A percentile compares a stretch with the other conserved stretches of the same genome.
These are phyloP conservation scores for Siderastrea siderea DNA, from an alignment of 92 coral and sea anemone species.

Conservation along the genomic window DNA sequence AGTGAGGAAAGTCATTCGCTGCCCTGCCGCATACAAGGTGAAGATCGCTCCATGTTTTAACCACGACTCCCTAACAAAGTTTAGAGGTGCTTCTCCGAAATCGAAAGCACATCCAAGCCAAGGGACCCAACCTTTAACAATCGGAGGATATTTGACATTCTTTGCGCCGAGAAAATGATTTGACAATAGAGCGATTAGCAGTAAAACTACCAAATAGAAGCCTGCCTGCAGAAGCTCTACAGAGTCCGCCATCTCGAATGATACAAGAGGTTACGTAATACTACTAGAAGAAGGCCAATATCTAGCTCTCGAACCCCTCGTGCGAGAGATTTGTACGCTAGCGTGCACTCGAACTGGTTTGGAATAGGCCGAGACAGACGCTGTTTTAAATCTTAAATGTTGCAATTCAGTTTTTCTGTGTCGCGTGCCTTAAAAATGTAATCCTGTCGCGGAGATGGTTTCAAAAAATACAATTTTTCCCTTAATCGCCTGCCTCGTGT, in stretches of 20 bases:
- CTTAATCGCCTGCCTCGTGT: too few species aligned
- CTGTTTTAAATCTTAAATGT: too few species aligned
- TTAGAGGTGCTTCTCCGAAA: conserved; percentile 57
- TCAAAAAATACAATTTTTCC: too few species aligned
- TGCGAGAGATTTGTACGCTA: too few species aligned
- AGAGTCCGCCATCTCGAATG: conserved; percentile 19
- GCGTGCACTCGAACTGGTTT: too few species aligned
- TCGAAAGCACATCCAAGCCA: conserved; percentile 71
- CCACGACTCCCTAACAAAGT: conserved; percentile 30
- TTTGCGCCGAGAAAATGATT: background rate
- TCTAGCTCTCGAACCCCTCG: too few species aligned
- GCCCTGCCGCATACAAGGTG: conserved; percentile 52
- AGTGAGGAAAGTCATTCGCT: conserved; percentile 64
- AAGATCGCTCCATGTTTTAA: conserved; percentile 38
- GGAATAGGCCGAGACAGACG: too few species aligned
- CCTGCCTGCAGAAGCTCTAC: background rate
- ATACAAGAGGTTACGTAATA: too few species aligned
- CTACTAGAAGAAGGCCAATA: too few species aligned
- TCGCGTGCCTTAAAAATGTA: too few species aligned
- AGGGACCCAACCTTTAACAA: conserved; percentile 61
- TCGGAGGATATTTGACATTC: conserved; percentile 45
- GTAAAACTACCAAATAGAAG: conserved; percentile 2
- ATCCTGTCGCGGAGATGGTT: too few species aligned
- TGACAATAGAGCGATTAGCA: conserved; percentile 8
- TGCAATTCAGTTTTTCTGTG: too few species aligned